phyloP scores from a whole-genome alignment of 2,888 invertebrate genomes.

The Ischnura elegans region DNA sequence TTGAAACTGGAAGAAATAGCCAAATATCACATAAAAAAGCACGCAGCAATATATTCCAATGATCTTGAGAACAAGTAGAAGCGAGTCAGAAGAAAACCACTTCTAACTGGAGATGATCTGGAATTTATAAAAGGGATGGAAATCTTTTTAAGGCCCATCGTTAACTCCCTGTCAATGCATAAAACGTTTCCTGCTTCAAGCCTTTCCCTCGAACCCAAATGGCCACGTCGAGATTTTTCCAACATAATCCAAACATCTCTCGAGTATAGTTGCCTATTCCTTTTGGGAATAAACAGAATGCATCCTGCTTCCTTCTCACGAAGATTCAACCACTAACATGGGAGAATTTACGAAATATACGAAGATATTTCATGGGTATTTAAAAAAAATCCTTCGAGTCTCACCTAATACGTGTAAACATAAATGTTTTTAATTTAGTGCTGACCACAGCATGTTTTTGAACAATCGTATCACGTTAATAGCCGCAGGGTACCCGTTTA shows the following conservation, averaged over 20 bases:
- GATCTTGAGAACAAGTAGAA: neutral
- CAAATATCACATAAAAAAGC: too few relatives aligned
- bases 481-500: too few relatives aligned
- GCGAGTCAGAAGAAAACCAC: neutral
- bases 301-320: neutral
- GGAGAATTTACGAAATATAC: too few relatives aligned
- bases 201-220: neutral
- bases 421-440: too few relatives aligned
- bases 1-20: too few relatives aligned
- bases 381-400: too few relatives aligned
- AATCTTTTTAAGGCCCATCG: neutral
- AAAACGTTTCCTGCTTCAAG: neutral
- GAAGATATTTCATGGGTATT: too few relatives aligned
- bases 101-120: neutral
- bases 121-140: neutral
- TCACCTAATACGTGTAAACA: too few relatives aligned
- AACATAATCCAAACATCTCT: neutral
- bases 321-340: neutral
- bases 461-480: too few relatives aligned
- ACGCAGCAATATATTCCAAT: too few relatives aligned
- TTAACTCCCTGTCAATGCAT: neutral
- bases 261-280: neutral
- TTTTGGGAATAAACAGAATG: neutral
- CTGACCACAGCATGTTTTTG: too few relatives aligned
- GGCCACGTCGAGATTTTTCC: neutral